Conservation (phyloP, 2,113 vertebrate species). For the Daphoenositta chrysoptera region DNA sequence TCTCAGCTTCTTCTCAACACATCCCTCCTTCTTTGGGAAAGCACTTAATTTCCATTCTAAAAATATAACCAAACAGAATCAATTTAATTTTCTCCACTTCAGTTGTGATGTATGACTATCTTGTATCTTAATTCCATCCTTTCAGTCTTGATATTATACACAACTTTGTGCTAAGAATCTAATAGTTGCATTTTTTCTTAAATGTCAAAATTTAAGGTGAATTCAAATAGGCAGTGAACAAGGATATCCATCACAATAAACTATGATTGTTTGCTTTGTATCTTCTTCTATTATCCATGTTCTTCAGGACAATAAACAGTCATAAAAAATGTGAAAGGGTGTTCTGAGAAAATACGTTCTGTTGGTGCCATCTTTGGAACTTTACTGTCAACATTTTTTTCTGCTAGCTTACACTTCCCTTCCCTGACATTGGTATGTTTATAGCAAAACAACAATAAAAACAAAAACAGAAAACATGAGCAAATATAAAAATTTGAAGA, state of each 20-base stretch:
- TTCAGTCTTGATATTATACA: neutral
- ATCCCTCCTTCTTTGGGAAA: neutral
- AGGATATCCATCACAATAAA: slow-evolving; percentile 32
- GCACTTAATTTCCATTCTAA: neutral
- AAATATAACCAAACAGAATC: neutral
- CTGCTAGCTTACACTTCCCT: neutral
- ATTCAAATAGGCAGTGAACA: neutral
- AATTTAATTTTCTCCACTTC: slow-evolving; percentile 25
- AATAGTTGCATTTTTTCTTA: neutral
- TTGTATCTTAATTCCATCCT: neutral
- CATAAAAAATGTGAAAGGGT: neutral
- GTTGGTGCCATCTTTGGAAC: neutral
- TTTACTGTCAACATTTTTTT: neutral
- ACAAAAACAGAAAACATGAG: neutral
- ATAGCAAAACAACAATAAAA: neutral
- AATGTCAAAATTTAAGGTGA: slow-evolving; percentile 11
- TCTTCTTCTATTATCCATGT: neutral
- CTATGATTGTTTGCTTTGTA: neutral
- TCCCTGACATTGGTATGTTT: neutral
- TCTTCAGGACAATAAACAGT: neutral
- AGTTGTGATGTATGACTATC: neutral
- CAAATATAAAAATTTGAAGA: neutral
- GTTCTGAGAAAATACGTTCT: neutral
- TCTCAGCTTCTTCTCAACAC: neutral
- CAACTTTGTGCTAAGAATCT: neutral